Base-by-base conservation (phyloP, 2,797 vertebrate species). In the Sternarchorhynchus goeldii region DNA sequence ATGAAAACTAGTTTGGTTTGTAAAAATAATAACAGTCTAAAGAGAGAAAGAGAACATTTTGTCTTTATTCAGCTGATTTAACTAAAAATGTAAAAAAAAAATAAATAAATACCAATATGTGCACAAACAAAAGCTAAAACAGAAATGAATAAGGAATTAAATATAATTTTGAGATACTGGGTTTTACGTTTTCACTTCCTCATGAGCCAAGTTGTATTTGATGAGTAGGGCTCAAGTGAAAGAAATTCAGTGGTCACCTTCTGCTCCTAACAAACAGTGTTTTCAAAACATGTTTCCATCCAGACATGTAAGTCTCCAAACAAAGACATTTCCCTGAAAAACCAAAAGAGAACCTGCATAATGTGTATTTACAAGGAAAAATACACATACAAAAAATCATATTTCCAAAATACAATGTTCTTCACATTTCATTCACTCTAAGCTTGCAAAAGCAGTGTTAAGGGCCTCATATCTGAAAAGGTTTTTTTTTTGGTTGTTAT, bases 221-320 rank as follows among this genome's bases (percentile, higher is more conserved):
- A 25, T 25, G n/a, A 21, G n/a, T 55, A 1, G 50, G 39, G 10
- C 12, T 68, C 1, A 5, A 68, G 6, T 53, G 41, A 21, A 29
- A 53, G 6, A 68, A 53, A 68, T 29, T 53, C 25, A 25, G 25
- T 29, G 45, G n/a, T 32, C 56, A 50, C 67, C 67, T 55, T 70
- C 67, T 70, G 50, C 67, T 70, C 29, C 7, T 32, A 18, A 67
- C 71, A 63, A 36, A 36, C 6, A 36, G 72, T 80, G 75, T 80
- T 80, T 75, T 56, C 71, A 75, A 73, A 80, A 80, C 78, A 80
- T 67, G 36, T 59, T 57, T 75, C 55, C 45, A 64, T 39, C 56
- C 57, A 62, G 21, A 25, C 69, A 65, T 75, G 72, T 25, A 69
- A 63, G 65, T 64, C 65, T 25, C 65, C 31, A 80, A 75, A 80